Percentiles rank a stretch among this genome's conserved stretches.
phyloP scores from a whole-genome alignment of 2,113 vertebrate species.

The Tiliqua scincoides region DNA sequence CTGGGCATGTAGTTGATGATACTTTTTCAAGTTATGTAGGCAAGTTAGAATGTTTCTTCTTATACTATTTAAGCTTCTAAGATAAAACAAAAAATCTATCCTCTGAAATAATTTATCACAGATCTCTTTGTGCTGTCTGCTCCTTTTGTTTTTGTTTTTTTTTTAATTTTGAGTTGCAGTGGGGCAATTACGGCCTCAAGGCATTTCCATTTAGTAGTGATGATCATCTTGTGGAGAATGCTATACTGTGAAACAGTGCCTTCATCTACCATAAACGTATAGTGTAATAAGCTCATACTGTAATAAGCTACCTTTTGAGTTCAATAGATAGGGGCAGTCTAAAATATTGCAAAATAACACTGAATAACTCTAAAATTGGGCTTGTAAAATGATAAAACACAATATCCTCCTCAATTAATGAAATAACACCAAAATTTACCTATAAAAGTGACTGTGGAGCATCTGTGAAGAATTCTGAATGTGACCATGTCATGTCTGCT shows the following conservation, averaged over 20 bases:
- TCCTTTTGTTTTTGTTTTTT: slow-evolving; percentile 37
- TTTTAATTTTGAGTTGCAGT: background rate
- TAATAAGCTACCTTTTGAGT: too few relatives aligned
- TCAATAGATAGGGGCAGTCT: too few relatives aligned
- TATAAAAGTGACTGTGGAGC: too few relatives aligned
- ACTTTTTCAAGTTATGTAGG: background rate
- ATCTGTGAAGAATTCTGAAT: too few relatives aligned
- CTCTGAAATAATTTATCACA: background rate
- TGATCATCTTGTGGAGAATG: background rate
- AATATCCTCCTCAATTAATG: too few relatives aligned
- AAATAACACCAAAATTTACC: too few relatives aligned
- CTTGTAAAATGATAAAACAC: too few relatives aligned
- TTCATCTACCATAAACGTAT: background rate
- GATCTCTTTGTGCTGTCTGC: background rate
- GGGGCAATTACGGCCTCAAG: background rate
- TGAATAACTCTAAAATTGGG: too few relatives aligned
- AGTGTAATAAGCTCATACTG: background rate
- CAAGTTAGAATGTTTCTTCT: background rate
- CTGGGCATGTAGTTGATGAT: background rate
- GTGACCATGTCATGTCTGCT: too few relatives aligned
- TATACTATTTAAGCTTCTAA: slow-evolving; percentile 26
- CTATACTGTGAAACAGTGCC: background rate
- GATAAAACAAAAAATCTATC: background rate
- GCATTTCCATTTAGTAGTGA: background rate
- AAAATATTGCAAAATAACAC: too few relatives aligned